Conservation (phyloP, 2,888 invertebrate genomes). For the Chymomyza fuscimana region DNA sequence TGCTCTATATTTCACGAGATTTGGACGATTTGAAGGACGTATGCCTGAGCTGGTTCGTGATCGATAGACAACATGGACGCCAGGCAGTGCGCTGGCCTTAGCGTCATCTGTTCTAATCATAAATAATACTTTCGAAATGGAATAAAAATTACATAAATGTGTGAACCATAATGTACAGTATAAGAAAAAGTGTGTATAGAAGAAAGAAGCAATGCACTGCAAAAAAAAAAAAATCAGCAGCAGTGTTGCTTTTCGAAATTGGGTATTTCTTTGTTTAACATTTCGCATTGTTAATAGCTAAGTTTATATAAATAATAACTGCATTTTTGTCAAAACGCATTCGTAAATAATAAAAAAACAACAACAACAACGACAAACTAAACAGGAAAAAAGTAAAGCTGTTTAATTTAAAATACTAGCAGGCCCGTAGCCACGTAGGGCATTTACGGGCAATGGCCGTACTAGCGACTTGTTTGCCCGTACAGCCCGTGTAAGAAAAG, state of each 20-base stretch:
- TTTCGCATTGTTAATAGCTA: constrained; percentile 49
- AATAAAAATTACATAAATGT: not conserved
- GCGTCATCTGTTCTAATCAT: constrained; percentile 71
- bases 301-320: constrained; percentile 51
- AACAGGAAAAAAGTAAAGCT: constrained; percentile 2
- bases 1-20: constrained; percentile 27
- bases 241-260: constrained; percentile 40
- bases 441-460: no score
- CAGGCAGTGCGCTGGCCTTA: constrained; percentile 27
- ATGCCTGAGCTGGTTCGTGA: not conserved
- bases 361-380: constrained; percentile 45
- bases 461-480: no score
- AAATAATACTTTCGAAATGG: constrained; percentile 54
- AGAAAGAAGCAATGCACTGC: constrained; percentile 11
- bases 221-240: constrained; percentile 20
- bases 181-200: constrained; percentile 28
- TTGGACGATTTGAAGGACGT: constrained; percentile 32
- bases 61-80: constrained; percentile 2
- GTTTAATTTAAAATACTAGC: constrained; percentile 9
- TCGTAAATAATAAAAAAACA: constrained; percentile 28
- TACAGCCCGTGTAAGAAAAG: no score
- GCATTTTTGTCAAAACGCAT: constrained; percentile 49
- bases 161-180: constrained; percentile 70
- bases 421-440: no score
- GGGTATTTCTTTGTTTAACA: constrained; percentile 57